Conservation (phyloP, 2,113 vertebrate species). For the Apus apus region DNA sequence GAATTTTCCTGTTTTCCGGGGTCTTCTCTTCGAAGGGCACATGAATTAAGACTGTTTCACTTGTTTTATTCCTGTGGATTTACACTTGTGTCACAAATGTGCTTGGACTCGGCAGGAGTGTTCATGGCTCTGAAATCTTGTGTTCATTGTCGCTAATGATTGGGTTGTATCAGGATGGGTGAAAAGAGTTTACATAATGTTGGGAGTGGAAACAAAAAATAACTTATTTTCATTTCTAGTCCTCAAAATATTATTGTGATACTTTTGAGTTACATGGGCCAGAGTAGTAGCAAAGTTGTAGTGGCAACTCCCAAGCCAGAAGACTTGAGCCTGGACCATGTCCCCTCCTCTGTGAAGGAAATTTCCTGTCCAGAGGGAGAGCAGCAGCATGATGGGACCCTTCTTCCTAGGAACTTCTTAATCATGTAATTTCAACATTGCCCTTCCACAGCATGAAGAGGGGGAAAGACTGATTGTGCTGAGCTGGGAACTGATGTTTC, state of each 20-base stretch:
- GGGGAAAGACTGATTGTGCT: not conserved
- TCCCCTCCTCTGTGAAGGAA: not conserved
- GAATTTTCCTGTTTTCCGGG: not conserved
- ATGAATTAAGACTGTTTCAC: not conserved
- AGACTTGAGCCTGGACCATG: not conserved
- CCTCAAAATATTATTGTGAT: not conserved
- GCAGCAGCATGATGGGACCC: not conserved
- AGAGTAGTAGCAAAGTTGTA: not conserved
- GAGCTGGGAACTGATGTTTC: not conserved
- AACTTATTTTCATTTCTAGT: not conserved
- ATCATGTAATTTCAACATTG: not conserved
- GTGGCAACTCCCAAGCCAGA: rapidly evolving
- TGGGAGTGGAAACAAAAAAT: not conserved
- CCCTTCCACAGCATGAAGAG: not conserved
- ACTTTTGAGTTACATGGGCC: not conserved
- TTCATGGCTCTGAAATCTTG: not conserved
- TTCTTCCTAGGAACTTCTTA: not conserved
- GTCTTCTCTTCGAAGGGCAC: not conserved
- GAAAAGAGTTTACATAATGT: not conserved
- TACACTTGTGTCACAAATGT: not conserved
- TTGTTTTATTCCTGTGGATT: not conserved
- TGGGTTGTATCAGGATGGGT: not conserved
- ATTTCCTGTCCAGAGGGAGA: not conserved
- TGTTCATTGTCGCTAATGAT: not conserved
- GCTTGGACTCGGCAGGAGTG: not conserved